These are phyloP conservation scores for Melanotus villosus DNA, from an alignment of 2,888 invertebrate genomes.

Conservation along the genomic window DNA sequence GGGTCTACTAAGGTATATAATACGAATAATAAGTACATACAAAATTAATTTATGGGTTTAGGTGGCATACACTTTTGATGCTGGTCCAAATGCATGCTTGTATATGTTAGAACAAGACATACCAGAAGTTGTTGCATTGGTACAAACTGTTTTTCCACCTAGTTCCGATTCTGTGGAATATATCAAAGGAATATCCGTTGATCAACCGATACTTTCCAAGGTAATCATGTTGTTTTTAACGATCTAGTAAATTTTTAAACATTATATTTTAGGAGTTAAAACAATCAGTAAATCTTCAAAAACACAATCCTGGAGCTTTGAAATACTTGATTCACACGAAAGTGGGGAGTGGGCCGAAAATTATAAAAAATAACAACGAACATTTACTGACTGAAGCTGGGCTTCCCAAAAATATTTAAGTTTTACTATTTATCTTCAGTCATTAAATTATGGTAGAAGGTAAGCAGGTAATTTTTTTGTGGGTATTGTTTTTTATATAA, in stretches of 20 bases:
- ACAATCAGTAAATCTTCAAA: slow-evolving; percentile 34
- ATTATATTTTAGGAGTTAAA: slow-evolving; percentile 52
- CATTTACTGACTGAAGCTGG: slow-evolving; percentile 72
- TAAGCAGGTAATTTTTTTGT: no score
- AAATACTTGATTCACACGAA: slow-evolving; percentile 85
- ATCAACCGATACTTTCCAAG: slow-evolving; percentile 51
- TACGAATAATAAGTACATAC: no score
- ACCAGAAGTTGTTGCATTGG: slow-evolving; percentile 75
- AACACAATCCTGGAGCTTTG: slow-evolving; percentile 25
- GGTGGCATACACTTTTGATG: slow-evolving; percentile 98
- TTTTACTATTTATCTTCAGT: not conserved
- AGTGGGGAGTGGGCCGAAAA: slow-evolving; percentile 84
- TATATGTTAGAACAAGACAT: slow-evolving; percentile 86
- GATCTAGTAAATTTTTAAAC: not conserved
- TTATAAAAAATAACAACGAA: slow-evolving; percentile 65
- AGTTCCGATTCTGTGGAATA: slow-evolving; percentile 68
- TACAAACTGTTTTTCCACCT: slow-evolving; percentile 82
- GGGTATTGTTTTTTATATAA: not conserved
- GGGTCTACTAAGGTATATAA: slow-evolving; percentile 73
- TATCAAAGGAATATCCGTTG: slow-evolving; percentile 72
- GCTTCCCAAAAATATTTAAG: slow-evolving; percentile 62
- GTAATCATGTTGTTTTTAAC: slow-evolving; percentile 52
- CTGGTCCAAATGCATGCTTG: slow-evolving; percentile 96
- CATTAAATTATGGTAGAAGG: no score
- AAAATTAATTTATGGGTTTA: slow-evolving; percentile 63